Evolutionary conservation across 2,113 vertebrate species (phyloP).

Genomic region (Tragelaphus buxtoni): DNA sequence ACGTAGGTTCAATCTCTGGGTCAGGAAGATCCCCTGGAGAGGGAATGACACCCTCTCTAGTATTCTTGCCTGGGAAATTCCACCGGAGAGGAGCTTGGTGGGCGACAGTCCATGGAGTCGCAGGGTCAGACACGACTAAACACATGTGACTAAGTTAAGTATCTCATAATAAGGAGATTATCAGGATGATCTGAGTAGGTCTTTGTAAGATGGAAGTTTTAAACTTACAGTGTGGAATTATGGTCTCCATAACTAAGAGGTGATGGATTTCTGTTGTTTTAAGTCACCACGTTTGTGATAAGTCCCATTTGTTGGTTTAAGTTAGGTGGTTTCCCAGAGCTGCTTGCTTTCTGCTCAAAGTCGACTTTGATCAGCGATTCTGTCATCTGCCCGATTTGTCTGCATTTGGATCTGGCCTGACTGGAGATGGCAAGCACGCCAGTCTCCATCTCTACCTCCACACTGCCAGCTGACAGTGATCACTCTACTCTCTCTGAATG

Average conservation of each 20-base stretch:
- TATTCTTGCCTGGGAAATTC: background rate
- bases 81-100: background rate
- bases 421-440: background rate
- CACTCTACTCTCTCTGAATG: background rate
- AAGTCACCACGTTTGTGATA: background rate
- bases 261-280: background rate
- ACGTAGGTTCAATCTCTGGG: rapidly evolving
- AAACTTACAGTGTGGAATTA: background rate
- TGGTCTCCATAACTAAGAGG: background rate
- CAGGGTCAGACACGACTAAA: background rate
- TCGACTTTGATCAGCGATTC: background rate
- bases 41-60: background rate
- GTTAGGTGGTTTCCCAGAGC: background rate
- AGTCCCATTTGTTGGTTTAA: background rate
- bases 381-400: background rate
- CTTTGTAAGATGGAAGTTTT: background rate
- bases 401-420: background rate
- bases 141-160: background rate
- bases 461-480: background rate
- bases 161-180: background rate
- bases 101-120: background rate
- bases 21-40: background rate
- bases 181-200: background rate
- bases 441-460: too few relatives aligned
- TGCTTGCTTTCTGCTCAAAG: background rate